A percentile compares a stretch with the other conserved stretches of the same genome.
Conservation (phyloP, 2,888 invertebrate species). For the Andrena camellia region DNA sequence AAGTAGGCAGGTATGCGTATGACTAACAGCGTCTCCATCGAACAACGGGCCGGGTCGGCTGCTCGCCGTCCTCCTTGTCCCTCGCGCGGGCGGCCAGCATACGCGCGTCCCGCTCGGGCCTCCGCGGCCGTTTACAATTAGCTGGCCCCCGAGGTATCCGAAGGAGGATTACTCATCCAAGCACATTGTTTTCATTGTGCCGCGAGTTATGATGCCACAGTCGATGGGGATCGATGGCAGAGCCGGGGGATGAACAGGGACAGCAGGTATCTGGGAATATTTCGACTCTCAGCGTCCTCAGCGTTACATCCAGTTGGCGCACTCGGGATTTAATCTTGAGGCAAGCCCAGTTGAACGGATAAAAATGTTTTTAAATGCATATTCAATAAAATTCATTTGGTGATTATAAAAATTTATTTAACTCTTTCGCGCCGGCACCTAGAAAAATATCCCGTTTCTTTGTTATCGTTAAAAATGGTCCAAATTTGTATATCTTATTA, state of each 20-base stretch:
- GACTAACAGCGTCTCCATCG: slow-evolving; percentile 64
- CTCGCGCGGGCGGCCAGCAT: too few relatives aligned
- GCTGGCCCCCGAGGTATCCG: slow-evolving; percentile 41
- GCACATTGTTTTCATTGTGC: slow-evolving; percentile 73
- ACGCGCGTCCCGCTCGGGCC: slow-evolving; percentile 14
- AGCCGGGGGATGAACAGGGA: slow-evolving; percentile 5
- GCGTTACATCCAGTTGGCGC: too few relatives aligned
- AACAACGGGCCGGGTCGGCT: slow-evolving; percentile 28
- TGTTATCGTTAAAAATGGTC: too few relatives aligned
- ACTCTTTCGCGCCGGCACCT: too few relatives aligned
- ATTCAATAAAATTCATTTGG: too few relatives aligned
- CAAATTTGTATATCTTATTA: too few relatives aligned
- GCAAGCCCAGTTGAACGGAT: too few relatives aligned
- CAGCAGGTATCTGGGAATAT: neutral
- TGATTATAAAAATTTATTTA: too few relatives aligned
- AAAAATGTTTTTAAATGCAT: too few relatives aligned
- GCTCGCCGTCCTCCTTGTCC: slow-evolving; percentile 14
- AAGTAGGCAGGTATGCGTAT: slow-evolving; percentile 68
- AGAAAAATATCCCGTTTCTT: too few relatives aligned
- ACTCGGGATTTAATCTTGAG: too few relatives aligned
- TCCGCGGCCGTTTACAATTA: slow-evolving; percentile 56
- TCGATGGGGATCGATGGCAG: slow-evolving; percentile 28
- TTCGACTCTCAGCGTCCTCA: neutral
- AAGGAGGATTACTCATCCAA: slow-evolving; percentile 71
- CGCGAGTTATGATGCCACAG: slow-evolving; percentile 50